Evolutionary conservation across 1,140 invertebrate species (phyloP).

Genomic region (Neodiprion virginianus): DNA sequence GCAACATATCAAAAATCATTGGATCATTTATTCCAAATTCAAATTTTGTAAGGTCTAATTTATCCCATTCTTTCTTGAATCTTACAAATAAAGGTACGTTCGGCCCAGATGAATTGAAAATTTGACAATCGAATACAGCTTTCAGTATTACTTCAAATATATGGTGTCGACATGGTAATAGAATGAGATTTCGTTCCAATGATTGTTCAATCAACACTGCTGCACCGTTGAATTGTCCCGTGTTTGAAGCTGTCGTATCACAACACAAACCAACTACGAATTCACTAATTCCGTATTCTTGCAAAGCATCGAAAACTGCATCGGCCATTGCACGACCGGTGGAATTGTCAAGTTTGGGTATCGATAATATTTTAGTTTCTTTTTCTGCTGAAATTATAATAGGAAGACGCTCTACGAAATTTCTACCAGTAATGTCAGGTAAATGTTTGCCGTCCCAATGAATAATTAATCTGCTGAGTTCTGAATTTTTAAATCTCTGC

Average conservation of each 20-base stretch:
- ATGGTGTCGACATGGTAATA: slow-evolving; percentile 29
- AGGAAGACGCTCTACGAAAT: too few relatives aligned
- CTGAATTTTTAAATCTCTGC: slow-evolving; percentile 11
- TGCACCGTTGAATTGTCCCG: slow-evolving; percentile 24
- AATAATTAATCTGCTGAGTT: slow-evolving; percentile 24
- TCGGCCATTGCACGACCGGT: slow-evolving; percentile 20
- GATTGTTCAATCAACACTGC: slow-evolving; percentile 24
- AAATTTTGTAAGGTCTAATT: too few relatives aligned
- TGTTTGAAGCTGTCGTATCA: slow-evolving; percentile 28
- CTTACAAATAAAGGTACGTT: slow-evolving; percentile 10
- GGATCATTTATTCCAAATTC: too few relatives aligned
- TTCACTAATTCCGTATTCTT: slow-evolving; percentile 25
- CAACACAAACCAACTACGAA: slow-evolving; percentile 22
- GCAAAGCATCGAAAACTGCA: slow-evolving; percentile 24
- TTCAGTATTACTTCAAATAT: slow-evolving; percentile 26
- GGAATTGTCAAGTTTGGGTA: slow-evolving; percentile 20
- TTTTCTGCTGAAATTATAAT: too few relatives aligned
- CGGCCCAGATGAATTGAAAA: slow-evolving; percentile 18
- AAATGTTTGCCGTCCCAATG: neutral
- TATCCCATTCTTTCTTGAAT: too few relatives aligned
- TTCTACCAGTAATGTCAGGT: too few relatives aligned
- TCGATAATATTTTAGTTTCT: neutral
- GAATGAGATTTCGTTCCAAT: slow-evolving; percentile 24
- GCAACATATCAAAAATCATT: too few relatives aligned
- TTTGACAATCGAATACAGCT: slow-evolving; percentile 19